A percentile compares a stretch with the other conserved stretches of the same genome.
phyloP scores from a whole-genome alignment of 2,888 invertebrate species.

The Ctena decussata region DNA sequence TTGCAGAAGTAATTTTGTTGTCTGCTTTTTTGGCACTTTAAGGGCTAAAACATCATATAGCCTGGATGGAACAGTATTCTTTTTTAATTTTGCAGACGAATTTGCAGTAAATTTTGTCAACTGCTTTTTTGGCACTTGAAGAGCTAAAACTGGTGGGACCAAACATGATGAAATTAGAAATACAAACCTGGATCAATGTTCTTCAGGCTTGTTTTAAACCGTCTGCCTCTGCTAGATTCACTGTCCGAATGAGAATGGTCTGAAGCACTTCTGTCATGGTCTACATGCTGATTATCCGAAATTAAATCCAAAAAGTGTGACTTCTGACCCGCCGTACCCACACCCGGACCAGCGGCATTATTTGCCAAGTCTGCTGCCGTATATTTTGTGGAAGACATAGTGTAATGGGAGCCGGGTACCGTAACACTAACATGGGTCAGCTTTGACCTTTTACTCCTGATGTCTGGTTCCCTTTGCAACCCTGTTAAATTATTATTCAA shows the following conservation, averaged over 20 bases:
- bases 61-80: no score
- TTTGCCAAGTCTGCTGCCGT: slow-evolving; percentile 29
- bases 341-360: slow-evolving; percentile 20
- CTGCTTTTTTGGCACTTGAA: no score
- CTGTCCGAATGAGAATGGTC: slow-evolving; percentile 68
- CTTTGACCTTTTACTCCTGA: slow-evolving; percentile 37
- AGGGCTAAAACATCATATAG: no score
- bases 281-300: slow-evolving; percentile 44
- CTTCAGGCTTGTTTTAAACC: slow-evolving; percentile 65
- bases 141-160: neutral
- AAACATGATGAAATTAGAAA: no score
- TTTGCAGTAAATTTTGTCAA: no score
- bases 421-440: slow-evolving; percentile 75
- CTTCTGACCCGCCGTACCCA: slow-evolving; percentile 25
- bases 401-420: slow-evolving; percentile 61
- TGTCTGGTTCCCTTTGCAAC: slow-evolving; percentile 33
- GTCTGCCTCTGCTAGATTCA: slow-evolving; percentile 53
- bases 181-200: slow-evolving; percentile 69
- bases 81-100: no score
- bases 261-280: slow-evolving; percentile 59
- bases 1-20: no score
- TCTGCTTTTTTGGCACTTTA: no score
- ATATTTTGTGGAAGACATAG: slow-evolving; percentile 39
- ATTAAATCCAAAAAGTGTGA: slow-evolving; percentile 60
- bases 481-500: slow-evolving; percentile 73